A percentile compares a stretch with the other conserved stretches of the same genome.
Evolutionary conservation across 2,113 vertebrate species (phyloP).

Genomic region (Atlantisia rogersi): DNA sequence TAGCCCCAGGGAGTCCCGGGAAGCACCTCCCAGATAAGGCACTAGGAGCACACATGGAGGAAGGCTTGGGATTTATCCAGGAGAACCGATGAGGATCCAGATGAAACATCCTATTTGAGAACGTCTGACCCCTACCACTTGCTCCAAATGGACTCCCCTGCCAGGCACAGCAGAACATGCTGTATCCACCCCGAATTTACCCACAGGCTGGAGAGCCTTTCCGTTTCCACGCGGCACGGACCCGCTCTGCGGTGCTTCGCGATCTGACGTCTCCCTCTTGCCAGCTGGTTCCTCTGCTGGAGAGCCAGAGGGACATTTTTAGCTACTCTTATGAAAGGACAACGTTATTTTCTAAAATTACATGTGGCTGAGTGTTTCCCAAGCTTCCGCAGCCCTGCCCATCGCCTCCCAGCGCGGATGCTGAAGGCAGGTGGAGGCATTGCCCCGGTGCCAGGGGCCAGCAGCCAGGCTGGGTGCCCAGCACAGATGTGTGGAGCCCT

Average conservation of each 20-base stretch:
- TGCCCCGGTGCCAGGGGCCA: not conserved
- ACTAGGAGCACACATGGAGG: not conserved
- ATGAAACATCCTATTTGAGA: not conserved
- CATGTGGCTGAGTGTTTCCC: not conserved
- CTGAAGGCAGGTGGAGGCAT: not conserved
- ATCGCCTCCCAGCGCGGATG: not conserved
- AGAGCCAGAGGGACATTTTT: slow-evolving; percentile 43
- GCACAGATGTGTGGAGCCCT: not conserved
- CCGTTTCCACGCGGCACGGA: not conserved
- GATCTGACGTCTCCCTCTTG: not conserved
- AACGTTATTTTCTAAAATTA: slow-evolving; percentile 10
- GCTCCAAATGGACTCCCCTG: not conserved
- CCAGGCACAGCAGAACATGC: not conserved
- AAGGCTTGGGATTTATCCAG: not conserved
- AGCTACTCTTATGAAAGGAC: slow-evolving; percentile 24
- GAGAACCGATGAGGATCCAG: not conserved
- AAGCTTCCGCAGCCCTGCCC: not conserved
- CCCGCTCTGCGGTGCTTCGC: not conserved
- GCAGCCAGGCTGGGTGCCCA: not conserved
- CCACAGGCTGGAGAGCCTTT: not conserved
- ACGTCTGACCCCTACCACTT: not conserved
- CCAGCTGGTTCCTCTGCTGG: slow-evolving; percentile 5
- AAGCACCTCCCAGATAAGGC: slow-evolving; percentile 42
- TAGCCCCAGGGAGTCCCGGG: slow-evolving; percentile 15
- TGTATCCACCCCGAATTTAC: not conserved